These are phyloP conservation scores for Sylvia atricapilla DNA, from an alignment of 2,113 vertebrate species.

Conservation along the genomic window DNA sequence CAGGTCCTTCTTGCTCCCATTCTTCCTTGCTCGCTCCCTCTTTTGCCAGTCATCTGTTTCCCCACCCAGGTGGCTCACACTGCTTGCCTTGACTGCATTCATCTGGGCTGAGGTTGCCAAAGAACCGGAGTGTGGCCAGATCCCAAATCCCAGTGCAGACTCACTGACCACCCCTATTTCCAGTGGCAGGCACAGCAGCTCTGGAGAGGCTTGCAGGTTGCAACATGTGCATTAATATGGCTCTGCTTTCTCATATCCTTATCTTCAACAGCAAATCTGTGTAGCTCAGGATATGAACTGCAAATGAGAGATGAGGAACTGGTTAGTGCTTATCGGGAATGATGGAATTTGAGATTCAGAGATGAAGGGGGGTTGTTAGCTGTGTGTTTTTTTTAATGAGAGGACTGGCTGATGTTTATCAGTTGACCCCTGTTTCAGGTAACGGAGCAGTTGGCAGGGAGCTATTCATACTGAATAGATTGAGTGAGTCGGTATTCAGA, in stretches of 20 bases:
- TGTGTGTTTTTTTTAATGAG: conserved; percentile 8
- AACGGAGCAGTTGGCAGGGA: conserved; percentile 25
- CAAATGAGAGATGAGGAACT: conserved; percentile 47
- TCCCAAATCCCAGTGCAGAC: not conserved
- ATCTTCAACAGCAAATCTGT: conserved; percentile 35
- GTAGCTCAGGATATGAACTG: conserved; percentile 47
- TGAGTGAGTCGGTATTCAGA: conserved; percentile 7
- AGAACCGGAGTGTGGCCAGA: not conserved
- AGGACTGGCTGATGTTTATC: conserved; percentile 54
- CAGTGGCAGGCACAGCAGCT: not conserved
- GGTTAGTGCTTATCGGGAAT: not conserved
- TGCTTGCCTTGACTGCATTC: not conserved
- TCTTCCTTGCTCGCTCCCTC: not conserved
- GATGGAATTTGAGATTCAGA: conserved; percentile 46
- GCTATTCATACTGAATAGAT: not conserved
- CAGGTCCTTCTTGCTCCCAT: fast-evolving
- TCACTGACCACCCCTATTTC: not conserved
- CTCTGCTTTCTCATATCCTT: not conserved
- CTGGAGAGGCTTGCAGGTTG: not conserved
- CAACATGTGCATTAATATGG: not conserved
- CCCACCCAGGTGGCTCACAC: not conserved
- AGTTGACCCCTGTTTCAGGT: conserved; percentile 47
- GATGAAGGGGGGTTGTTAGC: not conserved
- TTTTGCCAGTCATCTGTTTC: not conserved
- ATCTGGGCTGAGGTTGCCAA: not conserved